Evolutionary conservation across 2,113 vertebrate species (phyloP).

Genomic region (Tretioscincus oriximinensis): DNA sequence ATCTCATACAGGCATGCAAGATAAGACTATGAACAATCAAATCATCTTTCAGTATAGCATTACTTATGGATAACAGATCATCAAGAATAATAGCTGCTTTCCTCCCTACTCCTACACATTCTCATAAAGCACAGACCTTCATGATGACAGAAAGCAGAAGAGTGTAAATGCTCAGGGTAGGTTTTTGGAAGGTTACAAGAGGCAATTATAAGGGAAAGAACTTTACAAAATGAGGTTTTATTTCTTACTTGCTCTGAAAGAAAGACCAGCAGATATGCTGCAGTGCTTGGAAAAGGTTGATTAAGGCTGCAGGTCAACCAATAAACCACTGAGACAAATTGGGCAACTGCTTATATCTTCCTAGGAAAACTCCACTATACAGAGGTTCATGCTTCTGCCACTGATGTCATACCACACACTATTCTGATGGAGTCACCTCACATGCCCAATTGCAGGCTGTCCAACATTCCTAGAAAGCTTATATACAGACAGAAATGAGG

Average conservation of each 20-base stretch:
- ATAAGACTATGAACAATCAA: background rate
- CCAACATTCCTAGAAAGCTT: conserved; percentile 28
- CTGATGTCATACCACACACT: background rate
- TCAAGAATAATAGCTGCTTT: background rate
- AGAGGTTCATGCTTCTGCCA: background rate
- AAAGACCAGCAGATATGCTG: background rate
- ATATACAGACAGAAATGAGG: conserved; percentile 9
- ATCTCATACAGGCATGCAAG: background rate
- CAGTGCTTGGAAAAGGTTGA: background rate
- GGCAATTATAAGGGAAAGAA: background rate
- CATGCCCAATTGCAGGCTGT: background rate
- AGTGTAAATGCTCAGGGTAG: background rate
- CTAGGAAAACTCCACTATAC: background rate
- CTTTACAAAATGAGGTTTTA: background rate
- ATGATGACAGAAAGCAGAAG: background rate
- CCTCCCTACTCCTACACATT: background rate
- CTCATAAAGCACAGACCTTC: too few species aligned
- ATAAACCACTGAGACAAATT: background rate
- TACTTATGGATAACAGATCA: background rate
- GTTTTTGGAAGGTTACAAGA: background rate
- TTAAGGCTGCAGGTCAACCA: background rate
- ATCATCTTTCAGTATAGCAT: background rate
- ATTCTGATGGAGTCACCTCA: conserved; percentile 5
- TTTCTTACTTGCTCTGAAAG: background rate
- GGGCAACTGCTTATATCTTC: background rate